phyloP scores from a whole-genome alignment of 2,888 invertebrate genomes.

The Psococerastis gibbosa region DNA sequence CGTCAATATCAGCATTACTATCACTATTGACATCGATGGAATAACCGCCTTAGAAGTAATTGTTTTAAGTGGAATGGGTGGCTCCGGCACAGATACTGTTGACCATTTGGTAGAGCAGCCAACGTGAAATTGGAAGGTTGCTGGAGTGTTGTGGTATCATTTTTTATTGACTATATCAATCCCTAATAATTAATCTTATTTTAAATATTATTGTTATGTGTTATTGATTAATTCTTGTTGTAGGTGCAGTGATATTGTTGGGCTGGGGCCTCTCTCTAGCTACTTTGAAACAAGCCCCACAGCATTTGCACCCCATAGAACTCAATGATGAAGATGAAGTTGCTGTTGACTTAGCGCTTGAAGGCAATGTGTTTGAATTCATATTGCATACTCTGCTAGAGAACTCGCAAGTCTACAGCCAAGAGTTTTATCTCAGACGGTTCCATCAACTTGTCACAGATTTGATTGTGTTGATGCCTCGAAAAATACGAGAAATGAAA shows the following conservation, averaged over 20 bases:
- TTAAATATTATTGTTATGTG: too few species aligned
- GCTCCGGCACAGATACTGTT: too few species aligned
- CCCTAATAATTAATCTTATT: too few species aligned
- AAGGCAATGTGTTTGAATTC: slow-evolving; percentile 60
- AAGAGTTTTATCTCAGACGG: slow-evolving; percentile 65
- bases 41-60: too few species aligned
- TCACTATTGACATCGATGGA: too few species aligned
- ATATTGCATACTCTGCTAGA: slow-evolving; percentile 52
- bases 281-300: slow-evolving; percentile 37
- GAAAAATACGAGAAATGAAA: slow-evolving; percentile 67
- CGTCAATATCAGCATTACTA: too few species aligned
- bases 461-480: slow-evolving; percentile 81
- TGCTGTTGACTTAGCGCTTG: slow-evolving; percentile 53
- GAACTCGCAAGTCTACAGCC: slow-evolving; percentile 44
- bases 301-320: slow-evolving; percentile 29
- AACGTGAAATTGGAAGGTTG: too few species aligned
- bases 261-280: slow-evolving; percentile 50
- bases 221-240: too few species aligned
- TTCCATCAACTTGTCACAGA: slow-evolving; percentile 75
- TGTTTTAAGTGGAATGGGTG: too few species aligned
- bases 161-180: too few species aligned
- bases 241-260: slow-evolving; percentile 40
- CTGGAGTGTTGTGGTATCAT: too few species aligned
- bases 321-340: slow-evolving; percentile 56
- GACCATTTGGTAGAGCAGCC: too few species aligned